phyloP scores from a whole-genome alignment of 2,113 vertebrate genomes.

The Sinocyclocheilus anshuiensis region DNA sequence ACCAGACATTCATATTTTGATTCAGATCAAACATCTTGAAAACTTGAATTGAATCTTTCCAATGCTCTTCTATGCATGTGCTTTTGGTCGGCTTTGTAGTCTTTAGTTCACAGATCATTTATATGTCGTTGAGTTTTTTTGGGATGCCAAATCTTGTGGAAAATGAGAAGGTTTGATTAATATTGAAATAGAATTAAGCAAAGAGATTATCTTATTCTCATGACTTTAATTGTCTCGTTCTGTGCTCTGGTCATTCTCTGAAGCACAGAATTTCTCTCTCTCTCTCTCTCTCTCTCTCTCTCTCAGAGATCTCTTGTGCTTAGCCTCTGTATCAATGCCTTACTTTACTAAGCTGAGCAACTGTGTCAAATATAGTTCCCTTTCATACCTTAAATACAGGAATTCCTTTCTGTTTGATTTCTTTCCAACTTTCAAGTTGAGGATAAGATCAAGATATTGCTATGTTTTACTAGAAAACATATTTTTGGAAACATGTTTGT shows the following conservation, averaged over 20 bases:
- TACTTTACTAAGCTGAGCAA: constrained; percentile 69
- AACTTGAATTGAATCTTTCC: constrained; percentile 64
- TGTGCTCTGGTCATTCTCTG: constrained; percentile 38
- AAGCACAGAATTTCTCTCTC: neutral
- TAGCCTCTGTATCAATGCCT: constrained; percentile 70
- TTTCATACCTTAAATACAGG: constrained; percentile 42
- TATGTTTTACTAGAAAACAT: constrained; percentile 62
- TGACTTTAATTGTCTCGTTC: constrained; percentile 33
- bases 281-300: neutral
- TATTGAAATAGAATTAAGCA: constrained; percentile 36
- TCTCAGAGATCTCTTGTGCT: constrained; percentile 47
- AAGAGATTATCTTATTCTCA: constrained; percentile 46
- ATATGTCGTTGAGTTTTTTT: neutral
- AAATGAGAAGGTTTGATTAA: constrained; percentile 12
- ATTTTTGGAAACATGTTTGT: constrained; percentile 43
- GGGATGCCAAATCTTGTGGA: constrained; percentile 30
- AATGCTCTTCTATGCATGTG: constrained; percentile 71
- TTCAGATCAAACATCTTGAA: constrained; percentile 52
- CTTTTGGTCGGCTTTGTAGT: constrained; percentile 64
- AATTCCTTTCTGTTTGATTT: constrained; percentile 64
- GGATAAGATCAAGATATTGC: constrained; percentile 61
- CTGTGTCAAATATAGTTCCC: constrained; percentile 65
- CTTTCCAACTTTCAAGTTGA: constrained; percentile 57
- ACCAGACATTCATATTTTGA: constrained; percentile 42
- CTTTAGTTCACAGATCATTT: constrained; percentile 51